Evolutionary conservation across 2,797 vertebrate species (phyloP).

Genomic region (Malurus splendens): DNA sequence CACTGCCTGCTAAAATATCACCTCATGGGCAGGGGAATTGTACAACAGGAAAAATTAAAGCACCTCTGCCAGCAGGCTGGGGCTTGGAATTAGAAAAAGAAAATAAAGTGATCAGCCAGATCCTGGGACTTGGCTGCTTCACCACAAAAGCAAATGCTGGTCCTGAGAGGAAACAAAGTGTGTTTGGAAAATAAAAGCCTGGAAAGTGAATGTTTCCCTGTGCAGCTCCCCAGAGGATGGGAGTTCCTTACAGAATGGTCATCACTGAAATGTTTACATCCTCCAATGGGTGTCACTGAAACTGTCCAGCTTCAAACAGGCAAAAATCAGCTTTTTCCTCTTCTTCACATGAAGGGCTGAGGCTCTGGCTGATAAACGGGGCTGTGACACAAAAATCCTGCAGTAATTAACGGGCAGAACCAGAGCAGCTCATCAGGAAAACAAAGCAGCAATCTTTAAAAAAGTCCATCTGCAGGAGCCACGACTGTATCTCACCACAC

Average conservation of each 20-base stretch:
- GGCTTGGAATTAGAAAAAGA: background rate
- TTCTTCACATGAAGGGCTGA: background rate
- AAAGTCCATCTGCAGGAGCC: background rate
- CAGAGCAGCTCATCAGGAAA: background rate
- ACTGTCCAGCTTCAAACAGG: no score
- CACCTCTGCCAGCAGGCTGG: background rate
- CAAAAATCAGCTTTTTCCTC: background rate
- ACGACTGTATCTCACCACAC: background rate
- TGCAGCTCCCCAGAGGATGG: background rate
- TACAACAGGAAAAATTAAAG: background rate
- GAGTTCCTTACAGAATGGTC: background rate
- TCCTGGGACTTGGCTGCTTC: background rate
- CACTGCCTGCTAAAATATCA: slow-evolving; percentile 29
- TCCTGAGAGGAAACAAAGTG: background rate
- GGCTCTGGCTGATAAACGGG: background rate
- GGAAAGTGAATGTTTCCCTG: background rate
- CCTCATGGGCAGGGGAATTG: background rate
- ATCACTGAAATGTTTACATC: background rate
- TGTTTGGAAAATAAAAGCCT: background rate
- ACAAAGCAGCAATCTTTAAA: background rate
- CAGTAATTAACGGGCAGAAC: background rate
- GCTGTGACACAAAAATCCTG: background rate
- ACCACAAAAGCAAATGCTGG: background rate
- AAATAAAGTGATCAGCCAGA: background rate
- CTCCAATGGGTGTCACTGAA: background rate